Base-by-base conservation (phyloP, 2,888 invertebrate species). In the Meandrusa payeni region DNA sequence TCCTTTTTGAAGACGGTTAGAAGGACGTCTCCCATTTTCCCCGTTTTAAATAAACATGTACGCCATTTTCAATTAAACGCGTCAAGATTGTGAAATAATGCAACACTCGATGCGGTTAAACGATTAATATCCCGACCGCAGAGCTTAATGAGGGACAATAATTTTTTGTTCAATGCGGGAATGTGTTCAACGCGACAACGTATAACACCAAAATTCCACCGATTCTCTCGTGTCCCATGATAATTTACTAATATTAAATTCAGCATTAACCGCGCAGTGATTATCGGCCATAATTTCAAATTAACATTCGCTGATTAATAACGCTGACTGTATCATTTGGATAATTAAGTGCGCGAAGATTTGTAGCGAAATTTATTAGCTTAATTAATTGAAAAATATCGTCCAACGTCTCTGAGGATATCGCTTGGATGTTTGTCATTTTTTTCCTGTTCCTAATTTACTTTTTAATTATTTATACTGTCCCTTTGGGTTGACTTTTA, bases 61-160 rank as follows among this genome's bases (percentile, higher is more conserved):
- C 48, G 34, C 12, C 36, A 31, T 34, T 52, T 31, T 54, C 27
- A 41, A 39, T 34, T 33, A 20, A 28, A 36, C 38, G 27, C 46
- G 43, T 47, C 43, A 50, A 32, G 44, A 47, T 46, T 43, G 46
- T 54, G 41, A 52, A 55, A 57, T 55, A 55, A 54, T 52, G 51
- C 55, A 49, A 46, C 50, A 46, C 46, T 47, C 48, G 26, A 33
- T 55, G 57, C 47, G 57, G 57, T 57, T 32, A 50, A 46, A 47
- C 51, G 52, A 58, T 59, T 59, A 60, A 57, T 55, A 55, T 48
- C 51, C 40, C 43, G 48, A 47, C 50, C 47, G 37, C 33, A 27
- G 47, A 45, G 50, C 54, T 58, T 56, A 59, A 58, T 57, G 54
- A 60, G 50, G 44, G 52, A 47, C 49, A 51, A 51, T 51, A 23